Evolutionary conservation across 2,797 vertebrate species (phyloP).

Genomic region (Aratinga solstitialis): DNA sequence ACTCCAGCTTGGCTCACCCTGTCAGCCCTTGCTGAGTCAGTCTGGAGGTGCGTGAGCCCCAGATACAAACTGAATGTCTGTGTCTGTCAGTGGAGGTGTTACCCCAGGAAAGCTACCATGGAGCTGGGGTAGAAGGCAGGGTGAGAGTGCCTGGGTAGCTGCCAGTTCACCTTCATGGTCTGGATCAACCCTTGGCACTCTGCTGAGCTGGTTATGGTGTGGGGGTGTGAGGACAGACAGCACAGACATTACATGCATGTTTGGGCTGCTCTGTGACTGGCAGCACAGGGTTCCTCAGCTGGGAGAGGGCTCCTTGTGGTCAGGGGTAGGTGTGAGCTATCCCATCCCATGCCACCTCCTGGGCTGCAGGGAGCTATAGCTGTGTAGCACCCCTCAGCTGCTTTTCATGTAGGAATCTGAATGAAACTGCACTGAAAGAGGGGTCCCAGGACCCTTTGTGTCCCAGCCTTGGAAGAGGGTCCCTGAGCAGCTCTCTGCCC

Average conservation of each 20-base stretch:
- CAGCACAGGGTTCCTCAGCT: neutral
- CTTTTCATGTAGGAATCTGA: neutral
- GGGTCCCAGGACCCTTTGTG: neutral
- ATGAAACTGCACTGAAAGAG: neutral
- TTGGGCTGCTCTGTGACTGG: neutral
- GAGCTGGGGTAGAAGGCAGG: neutral
- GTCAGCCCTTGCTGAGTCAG: neutral
- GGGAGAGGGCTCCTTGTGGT: neutral
- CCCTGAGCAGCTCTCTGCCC: neutral
- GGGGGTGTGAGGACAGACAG: neutral
- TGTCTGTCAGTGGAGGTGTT: neutral
- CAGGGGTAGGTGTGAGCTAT: neutral
- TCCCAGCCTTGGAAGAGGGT: neutral
- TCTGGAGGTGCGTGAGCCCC: neutral
- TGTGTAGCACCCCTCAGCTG: rapidly evolving
- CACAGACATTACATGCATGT: rapidly evolving
- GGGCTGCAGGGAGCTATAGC: neutral
- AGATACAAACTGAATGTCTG: neutral
- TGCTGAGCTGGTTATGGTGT: neutral
- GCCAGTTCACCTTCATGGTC: neutral
- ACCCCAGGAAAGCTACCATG: neutral
- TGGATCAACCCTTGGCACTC: neutral
- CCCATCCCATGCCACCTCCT: neutral
- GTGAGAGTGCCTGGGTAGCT: neutral
- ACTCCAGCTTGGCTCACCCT: neutral